Evolutionary conservation across 2,113 vertebrate genomes (phyloP).

Genomic region (Barbus barbus): DNA sequence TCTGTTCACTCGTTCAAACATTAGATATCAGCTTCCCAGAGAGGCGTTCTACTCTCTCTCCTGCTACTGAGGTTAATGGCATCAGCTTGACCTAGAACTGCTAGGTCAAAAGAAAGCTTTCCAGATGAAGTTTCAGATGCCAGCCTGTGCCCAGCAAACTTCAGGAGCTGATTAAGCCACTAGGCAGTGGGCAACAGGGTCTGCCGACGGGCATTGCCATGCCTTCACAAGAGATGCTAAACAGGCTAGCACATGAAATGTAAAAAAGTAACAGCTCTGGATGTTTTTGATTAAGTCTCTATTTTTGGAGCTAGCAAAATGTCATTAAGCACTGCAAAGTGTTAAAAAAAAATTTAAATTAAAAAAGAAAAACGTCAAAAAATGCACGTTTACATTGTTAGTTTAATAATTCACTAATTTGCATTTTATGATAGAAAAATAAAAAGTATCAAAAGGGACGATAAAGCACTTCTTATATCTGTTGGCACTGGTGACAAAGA

Average conservation of each 20-base stretch:
- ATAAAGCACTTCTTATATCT: background rate
- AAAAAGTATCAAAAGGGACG: background rate
- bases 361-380: background rate
- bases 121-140: background rate
- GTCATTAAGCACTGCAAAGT: too few relatives aligned
- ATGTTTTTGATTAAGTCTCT: background rate
- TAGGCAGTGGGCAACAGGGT: background rate
- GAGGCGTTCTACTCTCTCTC: background rate
- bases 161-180: slow-evolving; percentile 8
- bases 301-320: background rate
- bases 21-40: slow-evolving; percentile 21
- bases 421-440: background rate
- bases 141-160: background rate
- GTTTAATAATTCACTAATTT: background rate
- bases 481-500: background rate
- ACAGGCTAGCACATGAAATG: background rate
- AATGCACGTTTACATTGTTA: too few relatives aligned
- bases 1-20: background rate
- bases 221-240: background rate
- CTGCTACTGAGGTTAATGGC: background rate
- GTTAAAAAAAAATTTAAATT: too few relatives aligned
- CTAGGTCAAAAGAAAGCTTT: background rate
- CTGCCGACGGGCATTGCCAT: background rate
- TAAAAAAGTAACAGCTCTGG: background rate
- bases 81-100: slow-evolving; percentile 14